Evolutionary conservation across 37 sponge, comb jelly and placozoan species (phyloP), one percentile per base, ranked within the genome.

Genomic region (Hormiphora californensis): DNA sequence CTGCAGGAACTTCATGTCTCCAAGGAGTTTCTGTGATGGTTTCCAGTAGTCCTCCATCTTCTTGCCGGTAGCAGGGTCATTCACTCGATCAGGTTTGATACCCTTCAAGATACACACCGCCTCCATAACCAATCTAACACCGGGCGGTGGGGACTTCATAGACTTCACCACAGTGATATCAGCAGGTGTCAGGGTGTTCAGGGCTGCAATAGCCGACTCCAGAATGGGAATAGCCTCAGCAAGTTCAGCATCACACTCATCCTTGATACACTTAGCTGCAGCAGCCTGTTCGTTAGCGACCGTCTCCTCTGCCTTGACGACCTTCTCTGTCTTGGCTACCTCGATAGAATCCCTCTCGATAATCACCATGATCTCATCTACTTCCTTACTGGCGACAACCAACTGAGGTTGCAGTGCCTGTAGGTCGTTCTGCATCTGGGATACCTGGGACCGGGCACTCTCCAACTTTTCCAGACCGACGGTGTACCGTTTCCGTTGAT

Each of bases 41-140:
- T 92, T 93, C 98, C 98, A 97, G 85, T 57, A 97, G 53, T 97
- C 98, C 54, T 97, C 98, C 21, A 94, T 89, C 90, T 91, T 94
- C 86, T 95, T 95, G 0, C 55, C 78, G 31, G 53, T 94, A 28
- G 92, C 89, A 12, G 94, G 94, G 54, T 97, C 98, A 15, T 88
- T 89, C 38, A 93, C 89, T 41, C 93, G 78, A 86, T 93, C 98
- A 15, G 98, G 93, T 63, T 94, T 97, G 89, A 92, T 63, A 9
- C 89, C 92, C 81, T 97, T 97, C 40, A 97, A 63, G 30, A 97
- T 97, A 49, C 98, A 97, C 32, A 97, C 62, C 27, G 94, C 94
- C 86, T 97, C 98, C 98, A 97, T 97, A 54, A 94, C 94, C 55
- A 97, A 87, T 54, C 93, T 93, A 12, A 97, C 93, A 35, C 93